A percentile compares a stretch with the other conserved stretches of the same genome.
These are phyloP conservation scores for Drosophila paulistorum DNA, from an alignment of 1,140 invertebrate genomes.

Conservation along the genomic window DNA sequence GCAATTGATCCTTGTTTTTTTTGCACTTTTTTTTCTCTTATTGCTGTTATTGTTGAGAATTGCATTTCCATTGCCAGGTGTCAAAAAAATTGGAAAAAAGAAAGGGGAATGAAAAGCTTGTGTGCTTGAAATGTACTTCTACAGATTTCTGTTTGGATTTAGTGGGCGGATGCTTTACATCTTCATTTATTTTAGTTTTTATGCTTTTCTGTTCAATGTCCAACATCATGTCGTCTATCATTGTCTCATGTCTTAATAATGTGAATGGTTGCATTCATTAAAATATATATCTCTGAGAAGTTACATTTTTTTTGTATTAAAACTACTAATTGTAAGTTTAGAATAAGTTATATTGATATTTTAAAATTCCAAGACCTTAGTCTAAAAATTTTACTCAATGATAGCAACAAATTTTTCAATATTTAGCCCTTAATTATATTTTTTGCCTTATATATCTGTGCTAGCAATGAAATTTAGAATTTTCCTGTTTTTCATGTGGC, in stretches of 20 bases:
- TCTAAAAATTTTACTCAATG: too few relatives aligned
- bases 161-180: not conserved
- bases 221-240: not conserved
- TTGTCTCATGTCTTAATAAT: not conserved
- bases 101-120: not conserved
- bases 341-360: too few relatives aligned
- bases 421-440: too few relatives aligned
- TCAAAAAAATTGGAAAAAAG: not conserved
- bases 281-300: too few relatives aligned
- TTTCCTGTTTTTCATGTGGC: not conserved
- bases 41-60: not conserved
- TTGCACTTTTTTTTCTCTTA: not conserved
- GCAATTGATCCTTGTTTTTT: slow-evolving; percentile 31
- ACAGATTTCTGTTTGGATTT: slow-evolving; percentile 1
- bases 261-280: too few relatives aligned
- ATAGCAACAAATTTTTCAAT: too few relatives aligned
- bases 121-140: slow-evolving; percentile 11
- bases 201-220: not conserved
- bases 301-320: too few relatives aligned
- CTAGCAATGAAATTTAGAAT: not conserved
- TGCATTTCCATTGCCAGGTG: slow-evolving; percentile 12
- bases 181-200: not conserved
- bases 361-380: too few relatives aligned
- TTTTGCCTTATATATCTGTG: too few relatives aligned
- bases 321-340: too few relatives aligned